phyloP scores from a whole-genome alignment of 2,888 invertebrate species.

The Diarsia brunnea region DNA sequence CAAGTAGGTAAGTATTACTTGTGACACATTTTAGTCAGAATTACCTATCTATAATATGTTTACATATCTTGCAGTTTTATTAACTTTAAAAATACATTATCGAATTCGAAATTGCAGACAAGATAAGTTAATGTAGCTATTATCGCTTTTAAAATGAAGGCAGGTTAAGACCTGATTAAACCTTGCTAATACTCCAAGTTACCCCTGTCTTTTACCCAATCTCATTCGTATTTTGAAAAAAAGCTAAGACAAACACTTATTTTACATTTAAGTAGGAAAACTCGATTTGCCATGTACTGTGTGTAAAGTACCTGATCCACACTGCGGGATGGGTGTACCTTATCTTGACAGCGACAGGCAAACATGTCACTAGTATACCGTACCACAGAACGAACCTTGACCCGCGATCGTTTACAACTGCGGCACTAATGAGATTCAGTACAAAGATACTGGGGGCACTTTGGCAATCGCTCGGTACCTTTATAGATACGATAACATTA shows the following conservation, averaged over 20 bases:
- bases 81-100: slow-evolving; percentile 20
- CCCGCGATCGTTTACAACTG: slow-evolving; percentile 30
- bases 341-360: slow-evolving; percentile 52
- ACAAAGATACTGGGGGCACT: slow-evolving; percentile 7
- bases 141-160: slow-evolving; percentile 5
- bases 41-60: neutral
- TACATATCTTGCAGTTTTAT: neutral
- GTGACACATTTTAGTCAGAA: neutral
- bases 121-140: slow-evolving; percentile 25
- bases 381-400: slow-evolving; percentile 18
- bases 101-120: neutral
- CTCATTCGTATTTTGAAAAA: slow-evolving; percentile 5
- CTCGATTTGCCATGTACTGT: neutral
- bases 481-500: slow-evolving; percentile 17
- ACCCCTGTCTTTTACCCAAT: slow-evolving; percentile 5
- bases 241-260: slow-evolving; percentile 29
- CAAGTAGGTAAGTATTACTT: neutral
- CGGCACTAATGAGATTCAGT: slow-evolving; percentile 31
- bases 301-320: slow-evolving; percentile 14
- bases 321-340: slow-evolving; percentile 22
- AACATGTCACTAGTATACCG: slow-evolving; percentile 45
- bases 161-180: slow-evolving; percentile 8
- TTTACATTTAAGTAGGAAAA: slow-evolving; percentile 35
- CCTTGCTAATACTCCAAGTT: slow-evolving; percentile 8
- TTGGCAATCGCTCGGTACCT: slow-evolving; percentile 2